A percentile compares a stretch with the other conserved stretches of the same genome.
These are phyloP conservation scores for Pipa parva DNA, from an alignment of 2,113 vertebrate species.

Conservation along the genomic window DNA sequence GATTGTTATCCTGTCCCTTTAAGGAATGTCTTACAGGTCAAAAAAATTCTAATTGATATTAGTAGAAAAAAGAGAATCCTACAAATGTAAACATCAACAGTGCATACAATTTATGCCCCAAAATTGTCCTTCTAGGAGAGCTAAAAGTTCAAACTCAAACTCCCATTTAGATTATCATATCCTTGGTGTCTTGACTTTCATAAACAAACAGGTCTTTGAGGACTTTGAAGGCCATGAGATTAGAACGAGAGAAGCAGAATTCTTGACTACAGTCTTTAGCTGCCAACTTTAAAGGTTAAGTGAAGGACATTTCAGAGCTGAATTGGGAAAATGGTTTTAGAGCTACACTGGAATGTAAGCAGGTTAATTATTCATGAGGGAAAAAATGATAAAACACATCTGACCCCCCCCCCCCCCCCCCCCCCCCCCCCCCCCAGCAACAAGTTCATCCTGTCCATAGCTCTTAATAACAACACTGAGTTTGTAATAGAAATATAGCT, in stretches of 20 bases:
- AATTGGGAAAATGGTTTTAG: conserved; percentile 26
- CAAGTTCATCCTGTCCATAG: too few species aligned
- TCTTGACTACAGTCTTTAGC: conserved; percentile 29
- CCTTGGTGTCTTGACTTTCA: conserved; percentile 38
- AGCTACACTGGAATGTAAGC: conserved; percentile 29
- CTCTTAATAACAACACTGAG: too few species aligned
- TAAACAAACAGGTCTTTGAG: conserved; percentile 20
- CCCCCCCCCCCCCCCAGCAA: too few species aligned
- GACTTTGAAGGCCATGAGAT: conserved; percentile 30
- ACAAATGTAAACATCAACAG: too few species aligned
- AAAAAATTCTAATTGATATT: too few species aligned
- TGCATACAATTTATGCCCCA: neutral
- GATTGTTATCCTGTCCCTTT: too few species aligned
- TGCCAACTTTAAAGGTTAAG: conserved; percentile 38
- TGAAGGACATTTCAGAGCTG: conserved; percentile 32
- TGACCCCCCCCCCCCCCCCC: too few species aligned
- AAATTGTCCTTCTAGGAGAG: neutral
- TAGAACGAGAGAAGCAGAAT: conserved; percentile 28
- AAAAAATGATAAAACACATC: too few species aligned
- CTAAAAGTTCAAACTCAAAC: neutral
- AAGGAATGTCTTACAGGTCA: too few species aligned
- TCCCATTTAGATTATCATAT: conserved; percentile 23
- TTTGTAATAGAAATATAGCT: too few species aligned
- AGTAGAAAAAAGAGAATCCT: too few species aligned
- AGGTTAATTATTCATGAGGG: conserved; percentile 36